Percentiles rank a stretch among this genome's conserved stretches.
Evolutionary conservation across 1,140 invertebrate species (phyloP).

Genomic region (Cephus cinctus): DNA sequence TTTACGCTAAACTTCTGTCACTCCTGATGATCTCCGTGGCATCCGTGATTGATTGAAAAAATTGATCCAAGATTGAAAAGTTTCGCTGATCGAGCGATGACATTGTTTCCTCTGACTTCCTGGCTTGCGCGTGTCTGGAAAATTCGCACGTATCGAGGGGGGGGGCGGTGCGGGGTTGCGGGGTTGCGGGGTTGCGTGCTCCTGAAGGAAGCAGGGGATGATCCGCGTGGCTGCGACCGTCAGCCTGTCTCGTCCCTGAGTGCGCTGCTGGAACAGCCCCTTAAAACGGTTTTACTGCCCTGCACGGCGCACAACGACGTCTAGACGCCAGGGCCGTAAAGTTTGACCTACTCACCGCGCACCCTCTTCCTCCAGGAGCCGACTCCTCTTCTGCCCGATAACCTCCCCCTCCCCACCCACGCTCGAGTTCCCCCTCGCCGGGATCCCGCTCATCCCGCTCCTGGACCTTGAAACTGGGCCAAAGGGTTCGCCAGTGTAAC

Average conservation of each 20-base stretch:
- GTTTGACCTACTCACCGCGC: constrained; percentile 55
- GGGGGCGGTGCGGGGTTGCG: too few species aligned
- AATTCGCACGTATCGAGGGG: too few species aligned
- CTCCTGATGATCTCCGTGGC: too few species aligned
- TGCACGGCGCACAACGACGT: constrained; percentile 53
- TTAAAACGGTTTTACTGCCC: constrained; percentile 55
- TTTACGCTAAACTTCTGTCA: too few species aligned
- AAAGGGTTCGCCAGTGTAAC: too few species aligned
- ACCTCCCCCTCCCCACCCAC: constrained; percentile 12
- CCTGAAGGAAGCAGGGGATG: too few species aligned
- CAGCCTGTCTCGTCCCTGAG: constrained; percentile 27
- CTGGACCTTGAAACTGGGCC: constrained; percentile 36
- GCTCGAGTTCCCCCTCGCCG: constrained; percentile 13
- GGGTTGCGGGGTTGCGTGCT: too few species aligned
- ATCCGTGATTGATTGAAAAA: too few species aligned
- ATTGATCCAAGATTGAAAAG: too few species aligned
- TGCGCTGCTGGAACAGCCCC: constrained; percentile 54
- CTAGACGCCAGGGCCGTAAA: constrained; percentile 54
- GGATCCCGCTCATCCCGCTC: constrained; percentile 19
- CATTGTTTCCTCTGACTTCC: too few species aligned
- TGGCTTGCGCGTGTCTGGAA: too few species aligned
- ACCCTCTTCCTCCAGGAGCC: constrained; percentile 13
- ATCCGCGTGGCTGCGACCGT: constrained; percentile 21
- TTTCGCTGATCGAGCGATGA: too few species aligned
- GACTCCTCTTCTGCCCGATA: constrained; percentile 17